Evolutionary conservation across 2,113 vertebrate genomes (phyloP).

Genomic region (Scalopus aquaticus): DNA sequence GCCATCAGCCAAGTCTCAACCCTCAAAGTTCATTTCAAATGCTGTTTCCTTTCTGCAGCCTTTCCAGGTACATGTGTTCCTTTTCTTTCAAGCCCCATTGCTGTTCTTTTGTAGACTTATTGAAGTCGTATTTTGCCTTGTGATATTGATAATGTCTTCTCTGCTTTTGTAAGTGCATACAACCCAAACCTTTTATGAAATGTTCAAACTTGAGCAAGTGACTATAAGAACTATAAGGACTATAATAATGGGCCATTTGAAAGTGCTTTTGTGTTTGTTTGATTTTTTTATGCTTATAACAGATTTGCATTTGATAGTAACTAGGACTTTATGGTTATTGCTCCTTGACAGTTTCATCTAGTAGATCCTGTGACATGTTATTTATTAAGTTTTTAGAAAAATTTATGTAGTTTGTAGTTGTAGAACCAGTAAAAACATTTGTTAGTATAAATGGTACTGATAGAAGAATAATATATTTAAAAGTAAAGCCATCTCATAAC

Average conservation of each 20-base stretch:
- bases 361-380: not conserved
- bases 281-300: slow-evolving; percentile 23
- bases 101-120: not conserved
- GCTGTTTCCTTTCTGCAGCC: not conserved
- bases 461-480: slow-evolving; percentile 36
- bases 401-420: not conserved
- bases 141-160: not conserved
- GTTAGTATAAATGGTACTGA: slow-evolving; percentile 21
- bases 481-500: not conserved
- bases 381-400: slow-evolving; percentile 34
- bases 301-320: slow-evolving; percentile 3
- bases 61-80: not conserved
- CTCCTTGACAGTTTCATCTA: not conserved
- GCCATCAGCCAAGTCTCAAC: not conserved
- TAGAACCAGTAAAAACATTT: slow-evolving; percentile 32
- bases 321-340: slow-evolving; percentile 44
- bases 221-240: slow-evolving; percentile 17
- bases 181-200: slow-evolving; percentile 42
- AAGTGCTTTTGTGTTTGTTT: not conserved
- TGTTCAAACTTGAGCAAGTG: slow-evolving; percentile 40
- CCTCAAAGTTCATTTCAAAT: slow-evolving; percentile 9
- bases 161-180: not conserved
- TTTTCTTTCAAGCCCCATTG: slow-evolving; percentile 30
- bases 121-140: slow-evolving; percentile 18
- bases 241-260: slow-evolving; percentile 45